Evolutionary conservation across 2,113 vertebrate genomes (phyloP), one percentile per base, ranked within the genome.

Genomic region (Circaetus cinerascens): DNA sequence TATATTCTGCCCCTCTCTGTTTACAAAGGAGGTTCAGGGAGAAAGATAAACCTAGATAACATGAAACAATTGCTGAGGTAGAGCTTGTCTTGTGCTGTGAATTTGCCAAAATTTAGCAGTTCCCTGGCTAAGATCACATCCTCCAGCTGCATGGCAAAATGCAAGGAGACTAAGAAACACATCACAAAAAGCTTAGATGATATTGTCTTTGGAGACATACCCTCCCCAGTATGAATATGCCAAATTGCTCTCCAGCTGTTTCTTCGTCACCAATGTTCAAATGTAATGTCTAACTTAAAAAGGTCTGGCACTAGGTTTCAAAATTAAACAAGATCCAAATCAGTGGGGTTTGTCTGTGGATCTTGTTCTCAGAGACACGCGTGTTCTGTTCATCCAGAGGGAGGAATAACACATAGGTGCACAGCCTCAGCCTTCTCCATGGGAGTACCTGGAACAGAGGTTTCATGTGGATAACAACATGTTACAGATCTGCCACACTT

Each of bases 1-100:
- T 93, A 83, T 96, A 94, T 89, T 95, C 57, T 94, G n/a, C 30
- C 43, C 68, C 30, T 93, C 92, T 94, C 92, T 87, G 85, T 95
- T 97, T 96, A 73, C 84, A 92, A 45, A 81, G 36, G 27, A 89
- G 69, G 51, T 81, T 93, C 71, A 88, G 78, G 60, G 86, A 91
- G 69, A 94, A 83, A 95, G 92, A 86, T 83, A 85, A 96, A 89
- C 91, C 71, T 71, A 84, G 82, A 90, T 83, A 94, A 81, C 36
- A 59, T 30, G 66, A 94, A 96, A 66, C 69, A 62, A 80, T 95
- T 68, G 79, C 91, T 94, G 77, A 89, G 34, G 56, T 74, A 89
- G 60, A 88, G 41, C n/a, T 93, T 91, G 75, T 69, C 56, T 82
- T 53, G 11, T 69, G 57, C 66, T 79, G 45, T 92, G 79, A 97